phyloP scores from a whole-genome alignment of 2,797 vertebrate species.

The Cyprinodon diabolis region DNA sequence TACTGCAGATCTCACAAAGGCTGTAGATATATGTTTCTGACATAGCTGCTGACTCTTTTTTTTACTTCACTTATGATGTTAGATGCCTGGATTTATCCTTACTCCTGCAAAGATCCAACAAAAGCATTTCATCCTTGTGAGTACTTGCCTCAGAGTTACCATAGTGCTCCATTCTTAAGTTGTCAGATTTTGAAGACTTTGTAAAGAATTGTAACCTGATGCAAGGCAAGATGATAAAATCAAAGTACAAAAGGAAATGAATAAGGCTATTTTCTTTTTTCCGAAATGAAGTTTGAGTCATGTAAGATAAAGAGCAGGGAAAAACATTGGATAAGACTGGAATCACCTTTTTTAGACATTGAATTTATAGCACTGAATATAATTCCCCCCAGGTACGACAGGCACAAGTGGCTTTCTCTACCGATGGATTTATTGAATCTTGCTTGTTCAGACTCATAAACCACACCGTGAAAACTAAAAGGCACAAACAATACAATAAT shows the following conservation, averaged over 20 bases:
- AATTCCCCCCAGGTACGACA: too few relatives aligned
- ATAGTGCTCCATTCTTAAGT: conserved; percentile 36
- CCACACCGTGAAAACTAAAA: too few relatives aligned
- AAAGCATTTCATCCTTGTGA: conserved; percentile 40
- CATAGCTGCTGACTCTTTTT: conserved; percentile 25
- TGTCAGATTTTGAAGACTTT: conserved; percentile 36
- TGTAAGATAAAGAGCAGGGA: background rate
- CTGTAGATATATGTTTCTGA: conserved; percentile 16
- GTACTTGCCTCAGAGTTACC: conserved; percentile 31
- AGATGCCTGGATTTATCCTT: conserved; percentile 23
- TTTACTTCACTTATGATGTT: conserved; percentile 39
- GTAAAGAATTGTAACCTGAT: conserved; percentile 3
- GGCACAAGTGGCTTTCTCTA: too few relatives aligned
- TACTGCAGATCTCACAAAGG: conserved; percentile 3
- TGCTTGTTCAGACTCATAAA: too few relatives aligned
- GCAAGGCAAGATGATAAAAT: conserved; percentile 15
- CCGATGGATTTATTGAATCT: too few relatives aligned
- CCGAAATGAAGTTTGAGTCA: conserved; percentile 23
- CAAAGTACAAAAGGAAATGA: background rate
- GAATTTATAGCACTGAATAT: too few relatives aligned
- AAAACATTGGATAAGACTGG: conserved; percentile 10
- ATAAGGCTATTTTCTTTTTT: conserved; percentile 10
- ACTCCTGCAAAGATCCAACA: conserved; percentile 22
- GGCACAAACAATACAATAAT: too few relatives aligned
- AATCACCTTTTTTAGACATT: too few relatives aligned